phyloP scores from a whole-genome alignment of 2,797 vertebrate genomes.

The Mareca penelope region DNA sequence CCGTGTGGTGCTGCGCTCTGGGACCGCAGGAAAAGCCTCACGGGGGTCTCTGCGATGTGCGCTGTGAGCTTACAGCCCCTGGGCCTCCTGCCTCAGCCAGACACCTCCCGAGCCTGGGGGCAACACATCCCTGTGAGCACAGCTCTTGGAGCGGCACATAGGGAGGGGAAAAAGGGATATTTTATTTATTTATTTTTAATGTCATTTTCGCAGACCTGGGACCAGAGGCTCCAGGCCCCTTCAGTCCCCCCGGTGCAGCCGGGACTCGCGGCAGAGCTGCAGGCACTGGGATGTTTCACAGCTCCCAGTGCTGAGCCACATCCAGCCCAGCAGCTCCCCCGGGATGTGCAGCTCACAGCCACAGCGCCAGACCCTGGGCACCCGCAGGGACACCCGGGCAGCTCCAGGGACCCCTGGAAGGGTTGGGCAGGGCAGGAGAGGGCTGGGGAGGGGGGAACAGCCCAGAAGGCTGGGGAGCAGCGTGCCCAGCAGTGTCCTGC shows the following conservation, averaged over 20 bases:
- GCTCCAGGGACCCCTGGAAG: background rate
- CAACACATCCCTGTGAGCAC: background rate
- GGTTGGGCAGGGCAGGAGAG: too few relatives aligned
- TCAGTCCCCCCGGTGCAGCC: fast-evolving
- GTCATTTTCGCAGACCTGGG: background rate
- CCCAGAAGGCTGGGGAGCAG: background rate
- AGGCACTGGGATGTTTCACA: fast-evolving
- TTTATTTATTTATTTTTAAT: fast-evolving
- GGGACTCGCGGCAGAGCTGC: fast-evolving
- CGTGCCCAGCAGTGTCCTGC: background rate
- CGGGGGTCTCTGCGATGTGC: fast-evolving
- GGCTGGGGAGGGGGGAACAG: too few relatives aligned
- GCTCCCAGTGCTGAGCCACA: background rate
- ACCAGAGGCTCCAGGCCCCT: background rate
- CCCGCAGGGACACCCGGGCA: background rate
- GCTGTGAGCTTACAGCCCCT: background rate
- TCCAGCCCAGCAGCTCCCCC: background rate
- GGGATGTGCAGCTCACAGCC: too few relatives aligned
- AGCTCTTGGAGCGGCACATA: fast-evolving
- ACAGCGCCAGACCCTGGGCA: too few relatives aligned
- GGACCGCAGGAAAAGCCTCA: background rate
- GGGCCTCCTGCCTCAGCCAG: background rate
- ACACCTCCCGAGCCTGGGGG: fast-evolving
- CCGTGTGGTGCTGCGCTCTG: fast-evolving
- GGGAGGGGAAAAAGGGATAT: background rate